phyloP scores from a whole-genome alignment of 2,888 invertebrate genomes.

The Nebria brevicollis region DNA sequence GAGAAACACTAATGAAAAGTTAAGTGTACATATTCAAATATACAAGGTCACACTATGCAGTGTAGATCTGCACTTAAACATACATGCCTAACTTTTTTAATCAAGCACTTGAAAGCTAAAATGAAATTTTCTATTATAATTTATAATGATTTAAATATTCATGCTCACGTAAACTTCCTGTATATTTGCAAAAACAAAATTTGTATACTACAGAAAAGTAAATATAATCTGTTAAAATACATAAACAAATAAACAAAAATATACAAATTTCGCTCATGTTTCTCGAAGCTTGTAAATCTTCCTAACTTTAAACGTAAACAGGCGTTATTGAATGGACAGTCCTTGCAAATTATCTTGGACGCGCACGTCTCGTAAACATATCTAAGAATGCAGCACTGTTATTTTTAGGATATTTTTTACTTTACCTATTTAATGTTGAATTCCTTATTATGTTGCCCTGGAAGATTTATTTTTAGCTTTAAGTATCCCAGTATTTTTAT shows the following conservation, averaged over 20 bases:
- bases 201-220: not conserved
- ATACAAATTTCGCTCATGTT: not conserved
- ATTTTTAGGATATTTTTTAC: not conserved
- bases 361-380: not conserved
- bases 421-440: not conserved
- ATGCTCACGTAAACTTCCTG: not conserved
- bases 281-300: not conserved
- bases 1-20: no score
- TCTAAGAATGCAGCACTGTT: not conserved
- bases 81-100: no score
- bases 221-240: not conserved
- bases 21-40: no score
- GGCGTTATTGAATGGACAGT: not conserved
- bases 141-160: not conserved
- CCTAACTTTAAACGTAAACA: not conserved
- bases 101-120: not conserved
- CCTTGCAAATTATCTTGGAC: not conserved
- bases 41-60: no score
- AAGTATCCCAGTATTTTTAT: no score
- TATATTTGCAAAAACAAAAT: not conserved
- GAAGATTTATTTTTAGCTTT: no score
- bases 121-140: not conserved
- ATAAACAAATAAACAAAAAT: not conserved
- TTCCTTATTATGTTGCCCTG: not conserved
- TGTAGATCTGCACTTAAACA: no score